Evolutionary conservation across 2,113 vertebrate genomes (phyloP).

Genomic region (Ochotona curzoniae): DNA sequence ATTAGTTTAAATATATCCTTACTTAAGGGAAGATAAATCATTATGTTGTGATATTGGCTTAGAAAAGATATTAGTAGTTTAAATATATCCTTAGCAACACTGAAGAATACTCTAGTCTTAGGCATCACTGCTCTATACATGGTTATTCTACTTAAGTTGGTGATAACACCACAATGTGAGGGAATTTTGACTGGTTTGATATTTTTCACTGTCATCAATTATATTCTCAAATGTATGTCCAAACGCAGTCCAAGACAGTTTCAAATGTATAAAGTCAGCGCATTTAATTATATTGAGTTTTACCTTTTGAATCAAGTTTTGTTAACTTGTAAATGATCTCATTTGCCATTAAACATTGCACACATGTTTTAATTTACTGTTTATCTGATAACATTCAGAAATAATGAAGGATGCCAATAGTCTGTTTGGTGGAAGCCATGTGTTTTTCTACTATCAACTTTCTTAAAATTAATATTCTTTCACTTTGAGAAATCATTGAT

Average conservation of each 20-base stretch:
- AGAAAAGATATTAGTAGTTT: constrained; percentile 24
- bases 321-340: background rate
- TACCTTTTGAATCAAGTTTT: background rate
- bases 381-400: constrained; percentile 27
- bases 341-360: background rate
- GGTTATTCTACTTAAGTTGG: background rate
- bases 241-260: background rate
- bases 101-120: background rate
- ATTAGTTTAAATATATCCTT: no score
- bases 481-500: constrained; percentile 20
- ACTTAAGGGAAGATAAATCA: background rate
- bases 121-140: background rate
- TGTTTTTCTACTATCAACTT: constrained; percentile 36
- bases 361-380: constrained; percentile 29
- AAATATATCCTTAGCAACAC: background rate
- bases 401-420: background rate
- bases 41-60: background rate
- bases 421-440: background rate
- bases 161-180: constrained; percentile 20
- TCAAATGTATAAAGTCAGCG: background rate
- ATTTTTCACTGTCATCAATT: background rate
- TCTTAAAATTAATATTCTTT: constrained; percentile 50
- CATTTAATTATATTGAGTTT: background rate
- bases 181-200: background rate
- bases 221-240: no score